Conservation (phyloP, 2,888 invertebrate genomes). For the Microctonus hyperodae region DNA sequence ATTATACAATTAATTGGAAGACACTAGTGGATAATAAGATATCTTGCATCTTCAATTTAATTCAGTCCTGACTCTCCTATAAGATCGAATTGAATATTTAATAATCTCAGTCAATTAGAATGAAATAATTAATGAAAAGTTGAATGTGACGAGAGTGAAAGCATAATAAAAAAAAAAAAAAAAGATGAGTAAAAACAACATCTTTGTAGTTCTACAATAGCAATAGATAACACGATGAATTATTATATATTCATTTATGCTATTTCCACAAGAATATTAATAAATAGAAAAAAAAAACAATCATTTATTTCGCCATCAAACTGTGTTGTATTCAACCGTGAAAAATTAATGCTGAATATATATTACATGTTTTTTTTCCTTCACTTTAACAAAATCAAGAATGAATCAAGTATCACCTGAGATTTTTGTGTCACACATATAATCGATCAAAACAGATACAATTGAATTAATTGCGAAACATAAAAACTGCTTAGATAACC, state of each 20-base stretch:
- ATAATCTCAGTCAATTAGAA: slow-evolving; percentile 19
- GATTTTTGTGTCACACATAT: slow-evolving; percentile 1
- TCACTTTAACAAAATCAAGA: slow-evolving; percentile 8
- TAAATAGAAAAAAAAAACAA: neutral
- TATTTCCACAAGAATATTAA: neutral
- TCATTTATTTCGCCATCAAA: neutral
- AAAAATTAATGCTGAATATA: neutral
- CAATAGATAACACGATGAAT: neutral
- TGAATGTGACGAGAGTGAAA: neutral
- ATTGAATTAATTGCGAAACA: slow-evolving; percentile 21
- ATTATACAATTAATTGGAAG: slow-evolving; percentile 43
- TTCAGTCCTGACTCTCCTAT: slow-evolving; percentile 12
- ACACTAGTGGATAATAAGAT: slow-evolving; percentile 45
- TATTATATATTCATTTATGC: neutral
- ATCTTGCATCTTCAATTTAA: slow-evolving; percentile 7
- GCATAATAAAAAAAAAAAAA: slow-evolving; percentile 1
- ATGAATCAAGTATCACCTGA: slow-evolving; percentile 8
- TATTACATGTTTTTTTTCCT: slow-evolving; percentile 3
- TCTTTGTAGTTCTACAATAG: slow-evolving; percentile 1
- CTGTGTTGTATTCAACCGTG: neutral
- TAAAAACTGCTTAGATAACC: slow-evolving; percentile 24
- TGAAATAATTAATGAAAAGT: slow-evolving; percentile 3
- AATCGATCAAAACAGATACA: neutral
- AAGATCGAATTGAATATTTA: slow-evolving; percentile 5
- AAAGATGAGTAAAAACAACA: neutral